phyloP scores from a whole-genome alignment of 2,113 vertebrate species.

The Malurus cyaneus region DNA sequence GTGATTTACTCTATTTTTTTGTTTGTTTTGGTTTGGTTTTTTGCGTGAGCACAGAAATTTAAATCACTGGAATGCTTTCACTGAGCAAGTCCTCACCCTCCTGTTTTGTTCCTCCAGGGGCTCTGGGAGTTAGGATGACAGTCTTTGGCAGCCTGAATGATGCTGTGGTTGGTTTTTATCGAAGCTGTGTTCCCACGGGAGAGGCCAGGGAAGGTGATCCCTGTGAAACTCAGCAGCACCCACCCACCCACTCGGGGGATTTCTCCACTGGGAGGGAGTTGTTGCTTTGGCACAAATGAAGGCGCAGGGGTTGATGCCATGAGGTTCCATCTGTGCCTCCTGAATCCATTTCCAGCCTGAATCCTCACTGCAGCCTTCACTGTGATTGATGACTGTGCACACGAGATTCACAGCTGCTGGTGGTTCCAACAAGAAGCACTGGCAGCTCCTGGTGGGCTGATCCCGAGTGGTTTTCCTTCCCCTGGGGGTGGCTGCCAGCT shows the following conservation, averaged over 20 bases:
- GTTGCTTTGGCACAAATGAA: not conserved
- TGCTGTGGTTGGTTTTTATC: not conserved
- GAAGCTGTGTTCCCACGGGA: not conserved
- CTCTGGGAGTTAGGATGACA: not conserved
- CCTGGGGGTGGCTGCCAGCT: not conserved
- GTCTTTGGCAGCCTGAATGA: not conserved
- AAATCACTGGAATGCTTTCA: not conserved
- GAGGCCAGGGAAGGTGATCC: not conserved
- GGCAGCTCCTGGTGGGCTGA: not conserved
- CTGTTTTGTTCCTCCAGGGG: not conserved
- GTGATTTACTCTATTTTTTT: not conserved
- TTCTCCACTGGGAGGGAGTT: rapidly evolving
- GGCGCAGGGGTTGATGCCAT: not conserved
- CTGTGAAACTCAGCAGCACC: not conserved
- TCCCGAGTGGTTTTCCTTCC: not conserved
- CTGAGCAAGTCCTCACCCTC: not conserved
- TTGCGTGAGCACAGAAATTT: not conserved
- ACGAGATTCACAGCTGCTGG: not conserved
- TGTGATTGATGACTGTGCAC: not conserved
- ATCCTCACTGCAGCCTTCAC: not conserved
- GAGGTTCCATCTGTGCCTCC: not conserved
- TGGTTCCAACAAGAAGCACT: not conserved
- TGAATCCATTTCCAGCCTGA: not conserved
- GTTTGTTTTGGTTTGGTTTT: not conserved
- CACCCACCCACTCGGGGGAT: not conserved